phyloP scores from a whole-genome alignment of 2,888 invertebrate genomes.

The Ptychoptera albimana region DNA sequence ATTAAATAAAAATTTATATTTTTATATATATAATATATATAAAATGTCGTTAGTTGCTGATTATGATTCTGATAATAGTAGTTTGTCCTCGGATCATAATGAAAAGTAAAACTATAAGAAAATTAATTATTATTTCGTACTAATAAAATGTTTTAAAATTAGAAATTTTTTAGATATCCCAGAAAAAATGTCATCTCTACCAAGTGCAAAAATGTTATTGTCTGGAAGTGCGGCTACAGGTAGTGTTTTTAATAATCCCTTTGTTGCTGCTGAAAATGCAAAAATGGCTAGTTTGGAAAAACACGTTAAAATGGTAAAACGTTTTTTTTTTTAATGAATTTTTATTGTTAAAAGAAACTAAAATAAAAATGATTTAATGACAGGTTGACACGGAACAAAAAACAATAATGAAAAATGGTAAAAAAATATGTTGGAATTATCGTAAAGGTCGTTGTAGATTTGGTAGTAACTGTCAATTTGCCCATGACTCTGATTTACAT shows the following conservation, averaged over 20 bases:
- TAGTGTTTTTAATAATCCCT: conserved; percentile 70
- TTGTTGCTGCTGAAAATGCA: conserved; percentile 68
- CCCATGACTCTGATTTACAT: conserved; percentile 75
- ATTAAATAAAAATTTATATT: too few relatives aligned
- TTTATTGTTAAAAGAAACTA: neutral
- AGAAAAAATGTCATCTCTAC: conserved; percentile 13
- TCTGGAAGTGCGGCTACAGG: conserved; percentile 15
- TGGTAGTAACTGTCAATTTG: conserved; percentile 83
- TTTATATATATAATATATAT: too few relatives aligned
- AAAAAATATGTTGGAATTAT: conserved; percentile 86
- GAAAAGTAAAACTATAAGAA: too few relatives aligned
- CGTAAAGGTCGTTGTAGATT: conserved; percentile 79
- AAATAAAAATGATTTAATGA: neutral
- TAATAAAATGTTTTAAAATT: too few relatives aligned
- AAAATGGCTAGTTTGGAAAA: conserved; percentile 76
- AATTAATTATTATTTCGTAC: too few relatives aligned
- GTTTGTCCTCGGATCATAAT: too few relatives aligned
- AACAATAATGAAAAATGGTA: conserved; percentile 68
- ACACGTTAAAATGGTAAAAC: conserved; percentile 77
- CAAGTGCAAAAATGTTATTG: conserved; percentile 21
- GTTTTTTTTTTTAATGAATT: neutral
- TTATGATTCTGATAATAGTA: too few relatives aligned
- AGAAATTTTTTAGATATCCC: neutral
- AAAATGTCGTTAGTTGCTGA: too few relatives aligned
- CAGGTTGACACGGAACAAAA: conserved; percentile 48